A percentile compares a stretch with the other conserved stretches of the same genome.
Evolutionary conservation across 2,797 vertebrate species (phyloP).

Genomic region (Hoplostethus atlanticus): DNA sequence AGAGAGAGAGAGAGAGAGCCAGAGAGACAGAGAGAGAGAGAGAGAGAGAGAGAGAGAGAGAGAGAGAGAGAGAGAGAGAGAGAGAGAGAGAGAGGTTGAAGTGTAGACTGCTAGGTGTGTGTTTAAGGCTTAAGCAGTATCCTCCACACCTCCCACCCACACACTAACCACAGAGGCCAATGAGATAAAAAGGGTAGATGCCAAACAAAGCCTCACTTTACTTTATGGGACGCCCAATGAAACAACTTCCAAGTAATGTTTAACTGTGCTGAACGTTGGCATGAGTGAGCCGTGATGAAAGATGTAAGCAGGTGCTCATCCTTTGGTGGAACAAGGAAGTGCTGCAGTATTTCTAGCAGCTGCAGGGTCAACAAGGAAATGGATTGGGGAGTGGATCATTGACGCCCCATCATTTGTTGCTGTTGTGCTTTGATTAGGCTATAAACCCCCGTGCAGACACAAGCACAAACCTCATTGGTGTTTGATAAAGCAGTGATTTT

Average conservation of each 20-base stretch:
- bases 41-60: not conserved
- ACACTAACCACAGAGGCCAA: constrained; percentile 52
- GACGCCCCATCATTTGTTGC: not conserved
- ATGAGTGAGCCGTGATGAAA: constrained; percentile 35
- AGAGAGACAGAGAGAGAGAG: not conserved
- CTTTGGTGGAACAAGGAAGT: constrained; percentile 39
- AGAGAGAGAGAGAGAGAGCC: too few species aligned
- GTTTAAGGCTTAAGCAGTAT: constrained; percentile 26
- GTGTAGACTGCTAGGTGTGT: constrained; percentile 48
- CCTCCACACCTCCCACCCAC: constrained; percentile 54
- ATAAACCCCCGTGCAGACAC: not conserved
- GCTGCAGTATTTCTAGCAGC: constrained; percentile 12
- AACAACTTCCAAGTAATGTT: constrained; percentile 56
- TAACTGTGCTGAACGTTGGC: constrained; percentile 45
- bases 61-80: not conserved
- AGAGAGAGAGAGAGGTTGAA: constrained; percentile 10
- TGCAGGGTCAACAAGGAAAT: not conserved
- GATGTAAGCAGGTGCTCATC: constrained; percentile 23
- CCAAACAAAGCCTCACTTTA: constrained; percentile 42
- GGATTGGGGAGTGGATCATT: not conserved
- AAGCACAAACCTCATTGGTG: not conserved
- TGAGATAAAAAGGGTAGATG: constrained; percentile 47
- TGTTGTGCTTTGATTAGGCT: not conserved
- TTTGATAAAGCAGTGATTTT: constrained; percentile 19
- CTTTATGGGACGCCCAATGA: constrained; percentile 33